phyloP scores from a whole-genome alignment of 2,113 vertebrate genomes.

The Amia ocellicauda region DNA sequence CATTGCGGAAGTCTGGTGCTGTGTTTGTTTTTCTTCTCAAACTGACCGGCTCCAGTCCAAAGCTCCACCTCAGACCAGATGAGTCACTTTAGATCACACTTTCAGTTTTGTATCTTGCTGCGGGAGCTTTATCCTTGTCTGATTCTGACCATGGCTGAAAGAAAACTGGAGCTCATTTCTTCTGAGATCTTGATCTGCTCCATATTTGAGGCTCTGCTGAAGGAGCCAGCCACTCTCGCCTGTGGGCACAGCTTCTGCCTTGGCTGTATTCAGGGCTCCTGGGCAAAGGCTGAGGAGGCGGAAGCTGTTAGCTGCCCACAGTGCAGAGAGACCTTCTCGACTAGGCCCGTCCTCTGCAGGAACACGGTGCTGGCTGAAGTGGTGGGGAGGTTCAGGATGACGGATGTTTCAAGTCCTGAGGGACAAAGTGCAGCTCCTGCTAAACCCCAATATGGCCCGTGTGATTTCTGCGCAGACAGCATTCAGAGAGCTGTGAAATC shows the following conservation, averaged over 20 bases:
- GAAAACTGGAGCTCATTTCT: too few relatives aligned
- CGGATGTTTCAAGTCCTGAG: not conserved
- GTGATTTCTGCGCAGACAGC: slow-evolving; percentile 15
- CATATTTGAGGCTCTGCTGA: slow-evolving; percentile 1
- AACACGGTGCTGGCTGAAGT: slow-evolving; percentile 1
- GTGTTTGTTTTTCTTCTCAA: too few relatives aligned
- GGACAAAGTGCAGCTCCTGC: not conserved
- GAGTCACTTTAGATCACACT: too few relatives aligned
- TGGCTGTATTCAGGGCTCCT: not conserved
- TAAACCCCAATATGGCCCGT: not conserved
- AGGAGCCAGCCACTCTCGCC: not conserved
- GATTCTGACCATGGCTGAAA: too few relatives aligned
- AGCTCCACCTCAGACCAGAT: too few relatives aligned
- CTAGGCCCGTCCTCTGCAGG: not conserved
- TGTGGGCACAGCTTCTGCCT: slow-evolving; percentile 15
- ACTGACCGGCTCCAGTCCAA: too few relatives aligned
- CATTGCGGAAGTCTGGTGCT: too few relatives aligned
- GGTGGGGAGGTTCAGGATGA: not conserved
- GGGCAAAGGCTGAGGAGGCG: not conserved
- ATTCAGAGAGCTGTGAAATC: slow-evolving; percentile 8
- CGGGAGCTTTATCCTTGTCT: too few relatives aligned
- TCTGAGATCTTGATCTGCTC: too few relatives aligned
- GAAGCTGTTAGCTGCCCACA: not conserved
- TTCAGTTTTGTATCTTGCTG: too few relatives aligned
- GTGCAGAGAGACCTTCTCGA: not conserved